phyloP scores from a whole-genome alignment of 2,888 invertebrate genomes.

The Drosophila algonquin region DNA sequence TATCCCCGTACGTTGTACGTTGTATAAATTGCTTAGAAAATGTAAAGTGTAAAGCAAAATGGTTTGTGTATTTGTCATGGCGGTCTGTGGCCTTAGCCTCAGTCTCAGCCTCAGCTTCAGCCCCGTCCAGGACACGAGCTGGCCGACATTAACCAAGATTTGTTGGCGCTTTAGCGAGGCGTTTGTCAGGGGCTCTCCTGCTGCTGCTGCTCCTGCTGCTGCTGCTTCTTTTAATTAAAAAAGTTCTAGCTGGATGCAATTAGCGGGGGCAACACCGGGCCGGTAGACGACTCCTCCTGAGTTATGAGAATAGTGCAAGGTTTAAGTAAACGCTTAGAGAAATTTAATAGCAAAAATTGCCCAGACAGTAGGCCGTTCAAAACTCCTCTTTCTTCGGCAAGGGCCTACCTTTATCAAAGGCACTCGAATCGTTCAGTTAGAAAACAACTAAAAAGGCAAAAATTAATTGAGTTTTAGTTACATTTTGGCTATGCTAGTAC shows the following conservation, averaged over 20 bases:
- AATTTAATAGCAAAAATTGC: slow-evolving; percentile 13
- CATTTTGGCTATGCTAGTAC: too few relatives aligned
- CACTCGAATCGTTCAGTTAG: too few relatives aligned
- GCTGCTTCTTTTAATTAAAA: slow-evolving; percentile 72
- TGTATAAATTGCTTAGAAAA: slow-evolving; percentile 77
- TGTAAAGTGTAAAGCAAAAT: slow-evolving; percentile 63
- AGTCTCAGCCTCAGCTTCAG: neutral
- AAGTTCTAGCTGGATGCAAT: slow-evolving; percentile 67
- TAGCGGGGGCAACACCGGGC: slow-evolving; percentile 38
- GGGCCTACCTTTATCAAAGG: neutral
- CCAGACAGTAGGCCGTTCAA: too few relatives aligned
- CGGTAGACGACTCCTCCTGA: slow-evolving; percentile 27
- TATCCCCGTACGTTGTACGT: neutral
- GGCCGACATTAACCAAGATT: slow-evolving; percentile 77
- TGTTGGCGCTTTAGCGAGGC: slow-evolving; percentile 66
- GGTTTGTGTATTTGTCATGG: slow-evolving; percentile 70
- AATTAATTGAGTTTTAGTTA: neutral
- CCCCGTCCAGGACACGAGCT: slow-evolving; percentile 48
- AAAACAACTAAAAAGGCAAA: neutral
- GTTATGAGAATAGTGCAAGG: slow-evolving; percentile 47
- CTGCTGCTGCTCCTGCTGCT: slow-evolving; percentile 4
- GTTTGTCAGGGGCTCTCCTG: slow-evolving; percentile 62
- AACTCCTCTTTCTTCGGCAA: too few relatives aligned
- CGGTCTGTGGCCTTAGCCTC: slow-evolving; percentile 30
- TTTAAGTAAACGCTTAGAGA: slow-evolving; percentile 47